Percentiles rank a stretch among this genome's conserved stretches.
Conservation (phyloP, 2,888 invertebrate genomes). For the Omphaloscelis lunosa region DNA sequence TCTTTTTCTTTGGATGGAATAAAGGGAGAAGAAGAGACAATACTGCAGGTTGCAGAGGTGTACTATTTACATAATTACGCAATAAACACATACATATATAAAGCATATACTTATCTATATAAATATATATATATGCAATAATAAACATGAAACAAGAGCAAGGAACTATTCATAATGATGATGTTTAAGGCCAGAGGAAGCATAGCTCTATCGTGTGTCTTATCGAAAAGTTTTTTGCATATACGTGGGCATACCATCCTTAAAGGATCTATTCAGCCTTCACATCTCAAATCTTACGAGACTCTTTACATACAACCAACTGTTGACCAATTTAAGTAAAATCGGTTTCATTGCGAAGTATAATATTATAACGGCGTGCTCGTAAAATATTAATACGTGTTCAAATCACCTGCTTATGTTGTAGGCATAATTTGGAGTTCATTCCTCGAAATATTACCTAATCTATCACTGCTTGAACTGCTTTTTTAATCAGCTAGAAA, state of each 20-base stretch:
- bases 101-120: no score
- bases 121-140: no score
- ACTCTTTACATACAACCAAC: neutral
- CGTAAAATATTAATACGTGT: slow-evolving; percentile 35
- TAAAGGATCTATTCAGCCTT: neutral
- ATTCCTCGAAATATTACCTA: slow-evolving; percentile 25
- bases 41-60: no score
- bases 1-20: no score
- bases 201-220: neutral
- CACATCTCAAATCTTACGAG: neutral
- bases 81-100: no score
- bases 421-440: slow-evolving; percentile 24
- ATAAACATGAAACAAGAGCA: no score
- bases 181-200: no score
- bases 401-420: slow-evolving; percentile 16
- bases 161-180: no score
- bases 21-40: no score
- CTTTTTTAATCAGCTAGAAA: neutral
- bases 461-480: neutral
- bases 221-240: neutral
- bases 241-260: no score
- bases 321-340: slow-evolving; percentile 26
- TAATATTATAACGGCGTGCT: slow-evolving; percentile 21
- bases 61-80: no score
- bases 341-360: slow-evolving; percentile 7